Evolutionary conservation across 2,113 vertebrate species (phyloP), one percentile per base, ranked within the genome.

Genomic region (Corydoras maculifer): DNA sequence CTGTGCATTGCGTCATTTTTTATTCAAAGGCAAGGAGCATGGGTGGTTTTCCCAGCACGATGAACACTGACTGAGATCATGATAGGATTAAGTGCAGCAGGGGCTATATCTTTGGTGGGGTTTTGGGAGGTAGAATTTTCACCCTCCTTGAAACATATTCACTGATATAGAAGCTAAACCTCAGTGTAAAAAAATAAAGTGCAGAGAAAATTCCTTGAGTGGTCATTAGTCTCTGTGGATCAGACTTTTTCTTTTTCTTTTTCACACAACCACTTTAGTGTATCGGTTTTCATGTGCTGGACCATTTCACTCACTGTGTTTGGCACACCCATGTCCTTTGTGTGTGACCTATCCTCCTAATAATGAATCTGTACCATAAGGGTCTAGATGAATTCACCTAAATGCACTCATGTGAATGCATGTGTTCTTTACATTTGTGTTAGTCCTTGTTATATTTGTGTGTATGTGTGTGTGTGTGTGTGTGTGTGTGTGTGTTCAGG

Each of bases 1-100:
- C 81, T 78, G 81, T 82, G 75, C 62, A 76, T 74, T 84, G 81
- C 82, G 80, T 88, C 85, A 85, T 84, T 79, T 75, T 79, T 80
- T 70, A 80, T 67, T 70, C 75, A 83, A 82, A 79, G 82, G 82
- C 78, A 58, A 58, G 72, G 68, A 76, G 62, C 66, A 63, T 30
- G 77, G 69, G 60, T 62, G 77, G 67, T 71, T 78, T 77, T 73
- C 73, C 70, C 57, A 73, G 75, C 53, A 54, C 68, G 69, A 69
- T 8, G 30, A 72, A 79, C 61, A 69, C 78, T 72, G 83, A 80
- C 81, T 76, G 79, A 78, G 73, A 68, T 75, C 65, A 77, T 70
- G 58, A 69, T 64, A 68, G 63, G 31, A 80, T 75, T 59, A 77
- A 80, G 66, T 71, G 73, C 62, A 77, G 75, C 61, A 48, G 68